phyloP scores from a whole-genome alignment of 1,140 invertebrate genomes.

The Amphibalanus amphitrite region DNA sequence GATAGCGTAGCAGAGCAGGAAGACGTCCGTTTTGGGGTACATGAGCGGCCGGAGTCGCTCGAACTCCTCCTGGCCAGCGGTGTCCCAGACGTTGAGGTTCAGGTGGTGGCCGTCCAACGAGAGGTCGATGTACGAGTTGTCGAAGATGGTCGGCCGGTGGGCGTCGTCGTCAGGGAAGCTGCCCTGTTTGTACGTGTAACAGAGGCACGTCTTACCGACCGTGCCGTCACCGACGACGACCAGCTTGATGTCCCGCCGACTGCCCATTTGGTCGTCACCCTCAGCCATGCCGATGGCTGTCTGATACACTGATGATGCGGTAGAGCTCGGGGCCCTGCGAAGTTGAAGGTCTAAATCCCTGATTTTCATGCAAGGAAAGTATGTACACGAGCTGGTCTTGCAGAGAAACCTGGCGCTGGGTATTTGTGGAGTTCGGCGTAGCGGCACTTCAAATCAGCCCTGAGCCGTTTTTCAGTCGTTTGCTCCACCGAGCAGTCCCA shows the following conservation, averaged over 20 bases:
- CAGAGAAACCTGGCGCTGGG: too few species aligned
- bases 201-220: constrained; percentile 32
- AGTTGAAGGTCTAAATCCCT: too few species aligned
- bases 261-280: too few species aligned
- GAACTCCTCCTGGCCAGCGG: constrained; percentile 19
- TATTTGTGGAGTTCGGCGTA: too few species aligned
- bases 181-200: constrained; percentile 32
- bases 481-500: too few species aligned
- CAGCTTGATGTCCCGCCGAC: constrained; percentile 23
- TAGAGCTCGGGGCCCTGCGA: too few species aligned
- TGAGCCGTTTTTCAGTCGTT: too few species aligned
- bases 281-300: too few species aligned
- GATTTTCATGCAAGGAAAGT: too few species aligned
- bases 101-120: neutral
- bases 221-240: constrained; percentile 33
- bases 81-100: constrained; percentile 12
- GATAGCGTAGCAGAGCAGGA: constrained; percentile 33
- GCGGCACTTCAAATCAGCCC: too few species aligned
- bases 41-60: constrained; percentile 31
- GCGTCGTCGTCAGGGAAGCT: constrained; percentile 25
- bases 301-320: too few species aligned
- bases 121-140: constrained; percentile 13
- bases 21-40: constrained; percentile 26
- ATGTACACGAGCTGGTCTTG: too few species aligned
- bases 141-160: constrained; percentile 16